A percentile compares a stretch with the other conserved stretches of the same genome.
These are phyloP conservation scores for Rosalia funebris DNA, from an alignment of 2,888 invertebrate species.

Conservation along the genomic window DNA sequence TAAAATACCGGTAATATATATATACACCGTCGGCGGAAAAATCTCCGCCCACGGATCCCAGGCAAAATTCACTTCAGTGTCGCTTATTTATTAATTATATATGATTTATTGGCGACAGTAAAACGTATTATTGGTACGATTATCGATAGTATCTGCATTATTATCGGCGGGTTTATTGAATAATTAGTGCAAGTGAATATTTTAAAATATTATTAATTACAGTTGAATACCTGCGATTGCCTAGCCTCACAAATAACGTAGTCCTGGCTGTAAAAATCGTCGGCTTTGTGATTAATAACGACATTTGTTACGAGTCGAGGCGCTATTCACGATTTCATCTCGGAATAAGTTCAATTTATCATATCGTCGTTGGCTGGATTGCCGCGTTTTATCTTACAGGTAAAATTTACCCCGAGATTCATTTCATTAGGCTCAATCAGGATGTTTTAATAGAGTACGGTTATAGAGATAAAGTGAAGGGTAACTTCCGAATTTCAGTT, in stretches of 20 bases:
- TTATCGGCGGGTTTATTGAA: slow-evolving; percentile 8
- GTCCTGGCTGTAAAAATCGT: not conserved
- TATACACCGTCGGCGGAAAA: slow-evolving; percentile 23
- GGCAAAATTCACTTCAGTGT: slow-evolving; percentile 37
- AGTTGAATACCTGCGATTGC: not conserved
- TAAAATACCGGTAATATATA: slow-evolving; percentile 3
- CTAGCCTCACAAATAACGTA: not conserved
- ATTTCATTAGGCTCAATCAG: too few relatives aligned
- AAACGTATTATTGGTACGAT: slow-evolving; percentile 35
- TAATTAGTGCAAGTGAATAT: slow-evolving; percentile 14
- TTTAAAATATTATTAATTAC: slow-evolving; percentile 3
- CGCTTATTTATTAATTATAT: slow-evolving; percentile 42
- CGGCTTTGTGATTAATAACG: slow-evolving; percentile 16
- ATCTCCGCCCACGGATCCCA: slow-evolving; percentile 38
- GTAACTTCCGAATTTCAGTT: too few relatives aligned
- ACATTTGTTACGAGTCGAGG: slow-evolving; percentile 10
- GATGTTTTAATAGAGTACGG: too few relatives aligned
- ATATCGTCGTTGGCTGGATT: slow-evolving; percentile 6
- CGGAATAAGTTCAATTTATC: slow-evolving; percentile 13
- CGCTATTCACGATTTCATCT: slow-evolving; percentile 11
- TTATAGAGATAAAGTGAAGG: too few relatives aligned
- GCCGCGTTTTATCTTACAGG: too few relatives aligned
- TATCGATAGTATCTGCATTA: not conserved
- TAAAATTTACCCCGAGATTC: too few relatives aligned
- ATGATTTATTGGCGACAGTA: slow-evolving; percentile 41